Evolutionary conservation across 2,888 invertebrate genomes (phyloP).

Genomic region (Idaea aversata): DNA sequence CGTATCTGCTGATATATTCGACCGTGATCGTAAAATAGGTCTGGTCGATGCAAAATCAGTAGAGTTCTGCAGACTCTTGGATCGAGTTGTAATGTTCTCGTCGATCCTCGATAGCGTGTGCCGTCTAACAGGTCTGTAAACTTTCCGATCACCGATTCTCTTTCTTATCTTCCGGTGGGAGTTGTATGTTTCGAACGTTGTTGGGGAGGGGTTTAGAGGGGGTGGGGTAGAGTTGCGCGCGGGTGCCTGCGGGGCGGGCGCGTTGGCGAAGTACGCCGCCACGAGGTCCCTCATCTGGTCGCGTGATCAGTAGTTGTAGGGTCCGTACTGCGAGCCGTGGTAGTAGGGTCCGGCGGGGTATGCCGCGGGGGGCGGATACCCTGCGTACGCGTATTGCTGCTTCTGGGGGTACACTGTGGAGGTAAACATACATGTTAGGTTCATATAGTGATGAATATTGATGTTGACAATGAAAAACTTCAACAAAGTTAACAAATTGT

Average conservation of each 20-base stretch:
- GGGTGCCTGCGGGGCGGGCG: constrained; percentile 74
- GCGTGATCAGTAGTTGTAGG: constrained; percentile 91
- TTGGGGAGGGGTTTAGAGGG: constrained; percentile 35
- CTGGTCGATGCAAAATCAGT: constrained; percentile 65
- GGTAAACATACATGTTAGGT: constrained; percentile 4
- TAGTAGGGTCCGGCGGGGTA: constrained; percentile 94
- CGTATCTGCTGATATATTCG: constrained; percentile 71
- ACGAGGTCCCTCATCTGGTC: constrained; percentile 78
- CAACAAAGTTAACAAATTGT: too few relatives aligned
- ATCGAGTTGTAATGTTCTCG: constrained; percentile 55
- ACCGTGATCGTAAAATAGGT: constrained; percentile 60
- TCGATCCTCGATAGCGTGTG: constrained; percentile 72
- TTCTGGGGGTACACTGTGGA: constrained; percentile 94
- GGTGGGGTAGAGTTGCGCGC: constrained; percentile 58
- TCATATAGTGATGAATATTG: too few relatives aligned
- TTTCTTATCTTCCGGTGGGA: constrained; percentile 63
- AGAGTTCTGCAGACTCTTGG: constrained; percentile 62
- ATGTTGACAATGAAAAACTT: too few relatives aligned
- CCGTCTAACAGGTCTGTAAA: constrained; percentile 61
- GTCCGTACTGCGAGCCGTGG: constrained; percentile 95
- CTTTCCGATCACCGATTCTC: constrained; percentile 54
- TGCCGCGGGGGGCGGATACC: constrained; percentile 90
- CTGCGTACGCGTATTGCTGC: constrained; percentile 94
- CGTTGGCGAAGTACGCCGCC: constrained; percentile 70
- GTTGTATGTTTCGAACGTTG: constrained; percentile 65